phyloP scores from a whole-genome alignment of 2,113 vertebrate genomes.

The Cathartes aura region DNA sequence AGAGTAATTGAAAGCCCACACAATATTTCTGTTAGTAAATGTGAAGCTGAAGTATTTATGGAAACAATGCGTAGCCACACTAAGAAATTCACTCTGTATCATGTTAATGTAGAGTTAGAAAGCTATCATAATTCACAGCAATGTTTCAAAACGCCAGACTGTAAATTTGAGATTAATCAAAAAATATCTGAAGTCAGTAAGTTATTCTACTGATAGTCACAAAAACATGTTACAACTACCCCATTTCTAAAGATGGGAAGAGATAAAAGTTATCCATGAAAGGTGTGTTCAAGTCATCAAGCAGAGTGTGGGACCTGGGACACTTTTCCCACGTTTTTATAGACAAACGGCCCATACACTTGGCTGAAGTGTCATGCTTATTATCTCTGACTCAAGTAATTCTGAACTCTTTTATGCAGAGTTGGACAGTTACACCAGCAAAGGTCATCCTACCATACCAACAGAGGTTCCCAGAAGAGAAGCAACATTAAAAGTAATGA shows the following conservation, averaged over 20 bases:
- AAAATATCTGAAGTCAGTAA: background rate
- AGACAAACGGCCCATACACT: background rate
- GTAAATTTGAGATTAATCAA: background rate
- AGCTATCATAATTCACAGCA: constrained; percentile 12
- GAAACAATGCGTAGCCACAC: constrained; percentile 10
- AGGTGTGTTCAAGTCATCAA: background rate
- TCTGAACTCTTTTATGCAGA: background rate
- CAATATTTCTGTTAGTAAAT: constrained; percentile 6
- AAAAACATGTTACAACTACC: background rate
- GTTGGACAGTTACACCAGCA: background rate
- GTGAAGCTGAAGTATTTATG: constrained; percentile 23
- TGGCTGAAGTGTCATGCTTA: background rate
- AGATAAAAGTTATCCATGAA: background rate
- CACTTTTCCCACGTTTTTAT: background rate
- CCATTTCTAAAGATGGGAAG: background rate
- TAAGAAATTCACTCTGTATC: background rate
- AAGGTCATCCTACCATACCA: background rate
- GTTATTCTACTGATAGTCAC: background rate
- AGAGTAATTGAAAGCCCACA: constrained; percentile 12
- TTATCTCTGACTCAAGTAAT: background rate
- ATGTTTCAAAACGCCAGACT: background rate
- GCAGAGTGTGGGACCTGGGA: background rate
- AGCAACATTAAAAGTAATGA: background rate
- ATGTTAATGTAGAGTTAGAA: background rate
- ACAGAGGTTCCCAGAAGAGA: background rate